Base-by-base conservation (phyloP, 1,140 invertebrate species). In the Scaptomyza hsui region DNA sequence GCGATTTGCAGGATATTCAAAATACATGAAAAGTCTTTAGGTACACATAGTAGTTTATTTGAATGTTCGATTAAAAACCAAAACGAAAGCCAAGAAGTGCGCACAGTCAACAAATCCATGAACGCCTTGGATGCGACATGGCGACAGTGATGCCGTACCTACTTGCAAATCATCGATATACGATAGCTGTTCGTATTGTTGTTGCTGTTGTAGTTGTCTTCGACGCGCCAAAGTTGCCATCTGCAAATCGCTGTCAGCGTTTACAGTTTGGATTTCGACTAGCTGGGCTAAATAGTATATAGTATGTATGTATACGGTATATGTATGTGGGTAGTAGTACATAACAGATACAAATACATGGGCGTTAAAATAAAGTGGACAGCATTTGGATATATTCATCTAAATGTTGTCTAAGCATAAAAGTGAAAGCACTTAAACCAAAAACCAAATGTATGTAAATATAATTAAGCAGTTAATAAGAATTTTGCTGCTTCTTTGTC, bases 231-330 rank as follows among this genome's bases (percentile, higher is more conserved):
- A 69, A 42, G 62, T 71, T 45, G 76, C 70, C 56, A 75, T 71
- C 57, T 69, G 67, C 55, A 72, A 62, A 67, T 89, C 88, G 79
- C 77, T 83, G 71, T 89, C 88, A 48, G 74, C 61, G 61, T 75
- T 77, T 72, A 80, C 53, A 49, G 86, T 90, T 72, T 90, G 88
- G 75, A 90, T 90, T 88, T 88, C 75, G 64, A 90, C 88, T 81
- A 90, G 88, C 79, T 90, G 88, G 53, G 89, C 88, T 90, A 90
- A 63, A 89, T 72, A 59, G 56, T 18, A 49, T 39, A 55, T 42
- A 24, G 19, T 37, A 3, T 19, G 13, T 55, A 35, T 26, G 4
- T 41, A 55, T 41, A 26, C 35, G 42, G 42, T 26, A 16, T 29
- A 42, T 42, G 13, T 5, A 52, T 37, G 21, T 41, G 37, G n/a